Conservation (phyloP, 2,113 vertebrate species). For the Prinia subflava region DNA sequence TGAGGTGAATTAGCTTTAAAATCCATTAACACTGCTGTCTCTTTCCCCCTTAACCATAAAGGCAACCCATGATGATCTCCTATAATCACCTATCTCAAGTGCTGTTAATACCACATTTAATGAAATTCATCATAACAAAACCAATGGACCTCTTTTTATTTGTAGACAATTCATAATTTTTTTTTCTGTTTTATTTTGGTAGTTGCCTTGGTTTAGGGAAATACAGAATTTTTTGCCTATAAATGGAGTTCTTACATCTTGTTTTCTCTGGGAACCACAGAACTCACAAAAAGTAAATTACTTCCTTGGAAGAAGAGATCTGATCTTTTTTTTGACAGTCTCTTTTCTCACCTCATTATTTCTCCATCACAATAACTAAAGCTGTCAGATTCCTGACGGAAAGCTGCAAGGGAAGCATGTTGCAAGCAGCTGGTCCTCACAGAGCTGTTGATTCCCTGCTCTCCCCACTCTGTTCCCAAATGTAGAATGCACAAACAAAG, state of each 20-base stretch:
- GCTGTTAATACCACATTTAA: neutral
- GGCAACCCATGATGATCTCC: neutral
- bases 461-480: neutral
- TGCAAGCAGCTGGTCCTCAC: constrained; percentile 10
- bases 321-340: constrained; percentile 14
- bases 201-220: neutral
- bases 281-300: neutral
- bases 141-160: neutral
- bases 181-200: neutral
- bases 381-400: constrained; percentile 17
- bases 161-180: neutral
- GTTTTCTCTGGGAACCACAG: neutral
- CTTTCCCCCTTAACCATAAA: neutral
- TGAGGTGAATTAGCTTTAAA: neutral
- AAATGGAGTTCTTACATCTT: neutral
- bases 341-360: constrained; percentile 61
- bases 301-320: neutral
- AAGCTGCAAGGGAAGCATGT: constrained; percentile 15
- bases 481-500: neutral
- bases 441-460: neutral
- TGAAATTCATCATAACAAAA: neutral
- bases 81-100: neutral
- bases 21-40: neutral
- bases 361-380: constrained; percentile 47
- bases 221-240: neutral